Evolutionary conservation across 2,888 invertebrate species (phyloP).

Genomic region (Coelinius sp.): DNA sequence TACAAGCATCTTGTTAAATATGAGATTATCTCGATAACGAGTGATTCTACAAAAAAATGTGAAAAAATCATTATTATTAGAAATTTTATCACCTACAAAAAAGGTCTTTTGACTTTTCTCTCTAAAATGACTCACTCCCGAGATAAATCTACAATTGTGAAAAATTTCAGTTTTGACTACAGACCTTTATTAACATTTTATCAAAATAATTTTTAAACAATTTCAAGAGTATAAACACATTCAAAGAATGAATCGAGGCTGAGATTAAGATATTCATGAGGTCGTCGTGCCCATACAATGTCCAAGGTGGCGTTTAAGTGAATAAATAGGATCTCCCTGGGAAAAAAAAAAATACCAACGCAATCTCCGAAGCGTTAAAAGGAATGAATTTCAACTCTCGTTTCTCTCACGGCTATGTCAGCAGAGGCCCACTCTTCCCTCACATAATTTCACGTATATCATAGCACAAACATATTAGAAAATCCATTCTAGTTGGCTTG

Average conservation of each 20-base stretch:
- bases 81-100: no score
- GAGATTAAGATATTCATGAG: conserved; percentile 1
- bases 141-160: not conserved
- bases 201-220: not conserved
- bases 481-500: not conserved
- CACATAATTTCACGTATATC: conserved; percentile 23
- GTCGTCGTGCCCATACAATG: conserved; percentile 24
- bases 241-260: not conserved
- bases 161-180: not conserved
- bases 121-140: not conserved
- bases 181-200: not conserved
- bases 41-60: no score
- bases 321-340: conserved; percentile 14
- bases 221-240: not conserved
- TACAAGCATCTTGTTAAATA: no score
- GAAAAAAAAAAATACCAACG: not conserved
- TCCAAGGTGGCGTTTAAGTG: conserved; percentile 23
- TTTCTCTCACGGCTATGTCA: conserved; percentile 29
- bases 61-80: no score
- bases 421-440: conserved; percentile 15
- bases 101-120: not conserved
- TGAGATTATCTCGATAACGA: no score
- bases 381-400: conserved; percentile 16
- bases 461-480: conserved; percentile 23
- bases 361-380: conserved; percentile 30